Base-by-base conservation (phyloP, 2,888 invertebrate species). In the Cheilosia variabilis region DNA sequence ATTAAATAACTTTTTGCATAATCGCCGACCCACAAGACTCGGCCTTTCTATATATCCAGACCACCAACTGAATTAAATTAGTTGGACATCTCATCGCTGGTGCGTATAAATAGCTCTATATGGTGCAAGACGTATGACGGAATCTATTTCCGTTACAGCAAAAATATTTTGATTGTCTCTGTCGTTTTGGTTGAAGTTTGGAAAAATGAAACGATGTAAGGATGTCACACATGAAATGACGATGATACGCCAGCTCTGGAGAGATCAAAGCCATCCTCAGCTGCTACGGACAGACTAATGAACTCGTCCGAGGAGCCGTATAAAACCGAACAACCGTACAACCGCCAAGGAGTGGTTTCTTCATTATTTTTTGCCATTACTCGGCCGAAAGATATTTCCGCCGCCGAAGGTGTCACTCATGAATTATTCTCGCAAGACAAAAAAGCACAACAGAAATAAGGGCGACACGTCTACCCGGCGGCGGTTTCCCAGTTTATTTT, bases 241-340 rank as follows among this genome's bases (percentile, higher is more conserved):
- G 57, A 63, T 75, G 63, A 37, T 37, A 13, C 37, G 13, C 37
- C 50, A 66, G 66, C 58, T 37, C 37, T 71, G 58, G 77, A 81
- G 86, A 86, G 86, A 86, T 86, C 86, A 86, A 86, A 86, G 86
- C 73, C 83, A 83, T 31, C 66, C 52, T 68, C 66, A 41, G 62
- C 72, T 83, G 73, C 13, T 69, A 57, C 13, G 41, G 65, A 72
- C 76, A 76, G 81, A 86, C 66, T 72, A 86, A 86, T 76, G 81
- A 86, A 86, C 71, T 86, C 65, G 72, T 41, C 57, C 41, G 73
- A 19, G 57, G 62, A 63, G 60, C 9, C 66, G 37, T 53, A 31
- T 71, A 60, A 73, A 9, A 9, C 31, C 31, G 31, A 31, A 31
- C 9, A 31, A 65, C 5, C 66, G 34, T 53, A 31, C 77, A 60